Evolutionary conservation across 2,888 invertebrate species (phyloP).

Genomic region (Pherbina coryleti): DNA sequence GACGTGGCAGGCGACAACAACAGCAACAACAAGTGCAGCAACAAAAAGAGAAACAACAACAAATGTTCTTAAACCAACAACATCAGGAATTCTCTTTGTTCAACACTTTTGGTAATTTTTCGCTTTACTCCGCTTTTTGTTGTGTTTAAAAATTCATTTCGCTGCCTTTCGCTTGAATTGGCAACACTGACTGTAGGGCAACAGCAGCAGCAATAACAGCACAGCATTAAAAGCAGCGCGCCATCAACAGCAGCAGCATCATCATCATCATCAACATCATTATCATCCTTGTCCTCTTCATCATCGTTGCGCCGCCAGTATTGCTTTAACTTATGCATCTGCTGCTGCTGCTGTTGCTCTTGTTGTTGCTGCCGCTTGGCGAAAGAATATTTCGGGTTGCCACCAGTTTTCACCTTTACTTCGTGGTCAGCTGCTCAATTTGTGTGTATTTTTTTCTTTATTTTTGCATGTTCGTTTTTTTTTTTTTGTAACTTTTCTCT

Average conservation of each 20-base stretch:
- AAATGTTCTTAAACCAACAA: constrained; percentile 37
- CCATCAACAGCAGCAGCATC: neutral
- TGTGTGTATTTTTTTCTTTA: neutral
- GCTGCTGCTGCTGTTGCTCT: neutral
- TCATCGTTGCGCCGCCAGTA: neutral
- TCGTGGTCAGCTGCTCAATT: constrained; percentile 32
- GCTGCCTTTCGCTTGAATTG: constrained; percentile 44
- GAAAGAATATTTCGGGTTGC: constrained; percentile 17
- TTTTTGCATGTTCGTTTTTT: neutral
- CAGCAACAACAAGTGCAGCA: neutral
- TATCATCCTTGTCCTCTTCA: neutral
- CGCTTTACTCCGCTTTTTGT: constrained; percentile 48
- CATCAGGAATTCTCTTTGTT: constrained; percentile 61
- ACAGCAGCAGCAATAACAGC: neutral
- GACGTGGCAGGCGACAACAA: neutral
- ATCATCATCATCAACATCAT: neutral
- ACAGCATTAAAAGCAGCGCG: neutral
- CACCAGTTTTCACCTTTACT: constrained; percentile 27
- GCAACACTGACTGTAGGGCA: constrained; percentile 10
- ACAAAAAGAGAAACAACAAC: neutral
- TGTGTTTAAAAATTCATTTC: constrained; percentile 48
- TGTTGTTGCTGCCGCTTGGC: neutral
- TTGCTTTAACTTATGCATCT: neutral
- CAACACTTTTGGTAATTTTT: constrained; percentile 62
- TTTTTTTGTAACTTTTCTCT: neutral